These are phyloP conservation scores for Brachionus manjavacas DNA, from an alignment of 1,140 invertebrate genomes.

Conservation along the genomic window DNA sequence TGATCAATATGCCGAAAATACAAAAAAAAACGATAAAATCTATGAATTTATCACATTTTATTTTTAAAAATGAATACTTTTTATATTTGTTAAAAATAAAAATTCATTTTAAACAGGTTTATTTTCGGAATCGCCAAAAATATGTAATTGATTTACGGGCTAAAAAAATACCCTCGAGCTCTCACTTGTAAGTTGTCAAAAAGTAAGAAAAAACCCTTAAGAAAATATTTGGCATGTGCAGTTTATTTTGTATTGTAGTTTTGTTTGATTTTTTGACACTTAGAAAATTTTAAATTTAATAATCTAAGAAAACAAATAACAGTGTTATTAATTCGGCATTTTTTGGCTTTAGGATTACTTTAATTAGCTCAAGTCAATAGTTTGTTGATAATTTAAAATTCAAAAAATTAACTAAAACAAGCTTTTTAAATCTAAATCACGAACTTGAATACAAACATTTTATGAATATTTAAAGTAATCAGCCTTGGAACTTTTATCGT, in stretches of 20 bases:
- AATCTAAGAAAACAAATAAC: neutral
- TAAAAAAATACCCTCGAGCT: neutral
- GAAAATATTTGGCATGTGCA: neutral
- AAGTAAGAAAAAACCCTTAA: neutral
- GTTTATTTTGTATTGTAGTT: neutral
- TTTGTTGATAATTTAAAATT: neutral
- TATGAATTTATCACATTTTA: neutral
- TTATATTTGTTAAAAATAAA: neutral
- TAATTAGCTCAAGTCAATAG: neutral
- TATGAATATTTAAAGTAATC: neutral
- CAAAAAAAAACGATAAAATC: neutral
- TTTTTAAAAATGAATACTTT: neutral
- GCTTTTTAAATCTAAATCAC: neutral
- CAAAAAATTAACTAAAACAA: neutral
- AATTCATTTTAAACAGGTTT: neutral
- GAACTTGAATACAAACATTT: neutral
- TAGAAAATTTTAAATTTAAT: neutral
- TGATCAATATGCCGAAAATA: neutral
- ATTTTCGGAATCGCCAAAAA: neutral
- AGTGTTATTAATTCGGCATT: neutral
- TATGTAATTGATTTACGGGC: neutral
- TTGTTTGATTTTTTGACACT: neutral
- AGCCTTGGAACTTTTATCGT: neutral
- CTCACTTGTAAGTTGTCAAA: neutral
- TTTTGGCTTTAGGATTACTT: neutral